Evolutionary conservation across 2,113 vertebrate genomes (phyloP), one percentile per base, ranked within the genome.

Genomic region (Trochalopteron elliotii): DNA sequence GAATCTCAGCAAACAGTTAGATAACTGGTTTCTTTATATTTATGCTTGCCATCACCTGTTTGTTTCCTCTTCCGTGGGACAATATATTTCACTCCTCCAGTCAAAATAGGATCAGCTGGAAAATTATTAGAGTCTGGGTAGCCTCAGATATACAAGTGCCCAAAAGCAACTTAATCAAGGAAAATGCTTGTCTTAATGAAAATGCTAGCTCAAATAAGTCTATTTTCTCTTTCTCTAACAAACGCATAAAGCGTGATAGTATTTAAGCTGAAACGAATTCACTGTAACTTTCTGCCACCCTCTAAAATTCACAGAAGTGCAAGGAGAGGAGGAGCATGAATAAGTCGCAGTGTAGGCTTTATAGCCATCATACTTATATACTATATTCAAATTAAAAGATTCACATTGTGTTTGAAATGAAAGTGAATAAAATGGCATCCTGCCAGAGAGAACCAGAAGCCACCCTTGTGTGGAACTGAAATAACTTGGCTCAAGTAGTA

Each of bases 351-450:
- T 94, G n/a, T 85, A 89, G 87, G 86, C 87, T 95, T 97, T 96
- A 61, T 94, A 94, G 78, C 79, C 83, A 39, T 95, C 89, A 44
- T 77, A 90, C 83, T 95, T 94, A 93, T 64, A 91, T 72, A 96
- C 78, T 95, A 27, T 80, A 97, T 95, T 95, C 35, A 87, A 98
- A 98, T 98, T 96, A 97, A 97, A 98, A 94, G 96, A 96, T 98
- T 98, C 89, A 88, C 91, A 97, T 97, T 97, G 92, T 97, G 83
- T 97, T 96, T 95, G 96, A 97, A 98, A 98, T 97, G 97, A 97
- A 98, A 97, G 97, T 91, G 92, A 97, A 96, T 94, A 94, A 85
- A 95, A 74, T 97, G 97, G 97, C 97, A 94, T 94, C 35, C 95
- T 97, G 97, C 98, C 97, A 98, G 93, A 93, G 50, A 94, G 89